phyloP scores from a whole-genome alignment of 2,888 invertebrate species.

The Anaspis maculata region DNA sequence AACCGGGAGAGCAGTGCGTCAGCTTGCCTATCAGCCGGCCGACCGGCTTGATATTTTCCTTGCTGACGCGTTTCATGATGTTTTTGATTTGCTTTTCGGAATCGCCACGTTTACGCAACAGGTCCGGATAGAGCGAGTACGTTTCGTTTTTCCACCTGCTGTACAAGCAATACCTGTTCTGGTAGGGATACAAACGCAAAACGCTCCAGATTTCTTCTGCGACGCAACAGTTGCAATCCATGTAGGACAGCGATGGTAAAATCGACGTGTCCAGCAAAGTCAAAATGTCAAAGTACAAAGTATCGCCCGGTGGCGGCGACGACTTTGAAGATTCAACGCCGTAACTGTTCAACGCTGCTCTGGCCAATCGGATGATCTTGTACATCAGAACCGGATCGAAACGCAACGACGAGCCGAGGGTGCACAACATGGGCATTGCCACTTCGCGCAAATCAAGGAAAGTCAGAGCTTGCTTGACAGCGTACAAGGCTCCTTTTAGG shows the following conservation, averaged over 20 bases:
- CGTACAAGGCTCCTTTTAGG: constrained; percentile 47
- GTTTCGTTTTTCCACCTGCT: constrained; percentile 95
- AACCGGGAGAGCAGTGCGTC: constrained; percentile 91
- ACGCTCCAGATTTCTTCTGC: constrained; percentile 95
- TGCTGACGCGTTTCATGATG: constrained; percentile 94
- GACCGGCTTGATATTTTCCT: constrained; percentile 96
- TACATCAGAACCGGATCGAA: constrained; percentile 84
- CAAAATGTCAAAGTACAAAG: constrained; percentile 73
- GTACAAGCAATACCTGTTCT: constrained; percentile 77
- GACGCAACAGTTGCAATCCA: constrained; percentile 92
- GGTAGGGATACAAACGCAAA: constrained; percentile 77
- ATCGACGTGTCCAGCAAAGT: constrained; percentile 82
- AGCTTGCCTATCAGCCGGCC: constrained; percentile 94
- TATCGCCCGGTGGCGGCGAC: constrained; percentile 39
- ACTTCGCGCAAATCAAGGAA: constrained; percentile 65
- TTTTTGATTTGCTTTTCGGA: constrained; percentile 88
- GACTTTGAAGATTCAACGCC: constrained; percentile 30
- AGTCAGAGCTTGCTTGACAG: constrained; percentile 58
- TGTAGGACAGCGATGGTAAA: constrained; percentile 81
- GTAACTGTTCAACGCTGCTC: constrained; percentile 33
- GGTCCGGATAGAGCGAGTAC: constrained; percentile 68
- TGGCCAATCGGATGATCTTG: constrained; percentile 60
- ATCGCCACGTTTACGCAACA: constrained; percentile 78
- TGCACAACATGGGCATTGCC: constrained; percentile 77
- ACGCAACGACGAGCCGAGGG: constrained; percentile 82